phyloP scores from a whole-genome alignment of 2,113 vertebrate genomes.

The Micromys minutus region DNA sequence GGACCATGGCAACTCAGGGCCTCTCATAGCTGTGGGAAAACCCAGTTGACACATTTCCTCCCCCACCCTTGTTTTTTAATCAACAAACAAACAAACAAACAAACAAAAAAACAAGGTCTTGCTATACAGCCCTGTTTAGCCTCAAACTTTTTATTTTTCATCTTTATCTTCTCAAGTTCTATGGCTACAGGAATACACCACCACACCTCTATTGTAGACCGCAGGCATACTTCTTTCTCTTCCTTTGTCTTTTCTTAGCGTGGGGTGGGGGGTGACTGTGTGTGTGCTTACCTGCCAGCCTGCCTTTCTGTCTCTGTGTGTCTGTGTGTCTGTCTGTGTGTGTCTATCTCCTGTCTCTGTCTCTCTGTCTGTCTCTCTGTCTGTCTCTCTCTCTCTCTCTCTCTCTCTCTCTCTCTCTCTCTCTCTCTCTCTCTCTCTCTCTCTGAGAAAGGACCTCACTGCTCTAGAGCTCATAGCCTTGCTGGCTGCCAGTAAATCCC shows the following conservation, averaged over 20 bases:
- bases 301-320: too few relatives aligned
- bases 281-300: neutral
- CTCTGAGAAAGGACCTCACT: neutral
- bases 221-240: too few relatives aligned
- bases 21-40: neutral
- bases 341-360: too few relatives aligned
- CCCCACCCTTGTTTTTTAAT: neutral
- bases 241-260: neutral
- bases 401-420: too few relatives aligned
- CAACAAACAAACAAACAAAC: neutral
- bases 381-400: too few relatives aligned
- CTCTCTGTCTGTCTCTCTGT: too few relatives aligned
- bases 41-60: neutral
- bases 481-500: neutral
- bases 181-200: neutral
- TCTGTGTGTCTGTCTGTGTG: too few relatives aligned
- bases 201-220: neutral
- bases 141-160: neutral
- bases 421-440: fast-evolving
- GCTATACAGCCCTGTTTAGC: neutral
- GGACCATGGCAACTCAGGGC: neutral
- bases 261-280: neutral
- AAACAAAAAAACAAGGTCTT: neutral
- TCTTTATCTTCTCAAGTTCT: neutral
- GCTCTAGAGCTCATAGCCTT: neutral